These are phyloP conservation scores for Cirrhinus mrigala DNA, from an alignment of 2,797 vertebrate genomes.

Conservation along the genomic window DNA sequence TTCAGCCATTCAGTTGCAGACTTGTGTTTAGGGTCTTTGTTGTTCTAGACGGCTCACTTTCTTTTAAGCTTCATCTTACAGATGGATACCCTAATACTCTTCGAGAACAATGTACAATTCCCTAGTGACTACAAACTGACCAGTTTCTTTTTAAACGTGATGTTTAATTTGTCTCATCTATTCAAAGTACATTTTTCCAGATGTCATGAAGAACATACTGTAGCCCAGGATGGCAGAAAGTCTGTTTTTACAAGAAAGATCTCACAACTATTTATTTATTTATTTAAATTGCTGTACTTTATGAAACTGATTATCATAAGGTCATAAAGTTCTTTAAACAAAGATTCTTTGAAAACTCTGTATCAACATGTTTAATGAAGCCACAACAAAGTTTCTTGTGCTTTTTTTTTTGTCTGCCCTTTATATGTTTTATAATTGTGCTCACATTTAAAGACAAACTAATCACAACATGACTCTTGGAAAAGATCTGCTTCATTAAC, in stretches of 20 bases:
- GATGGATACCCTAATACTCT: slow-evolving; percentile 1
- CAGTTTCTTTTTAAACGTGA: background rate
- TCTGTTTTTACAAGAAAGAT: background rate
- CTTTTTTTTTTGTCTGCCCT: background rate
- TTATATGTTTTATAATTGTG: background rate
- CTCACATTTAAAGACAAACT: background rate
- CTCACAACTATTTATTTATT: background rate
- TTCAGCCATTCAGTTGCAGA: slow-evolving; percentile 3
- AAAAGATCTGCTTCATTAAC: background rate
- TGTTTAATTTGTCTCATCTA: background rate
- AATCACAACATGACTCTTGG: background rate
- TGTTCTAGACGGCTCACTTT: background rate
- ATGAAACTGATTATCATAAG: background rate
- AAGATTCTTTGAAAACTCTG: background rate
- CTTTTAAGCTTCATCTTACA: background rate
- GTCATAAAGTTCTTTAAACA: background rate
- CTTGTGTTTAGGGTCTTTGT: slow-evolving; percentile 4
- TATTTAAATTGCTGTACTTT: background rate
- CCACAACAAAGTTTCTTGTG: background rate
- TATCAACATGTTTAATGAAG: slow-evolving; percentile 3
- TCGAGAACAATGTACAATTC: slow-evolving; percentile 8
- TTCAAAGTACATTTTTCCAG: background rate
- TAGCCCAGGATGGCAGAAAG: background rate
- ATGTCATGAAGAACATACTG: background rate
- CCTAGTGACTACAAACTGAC: background rate